Conservation (phyloP, 2,797 vertebrate genomes). For the Channallabes apus region DNA sequence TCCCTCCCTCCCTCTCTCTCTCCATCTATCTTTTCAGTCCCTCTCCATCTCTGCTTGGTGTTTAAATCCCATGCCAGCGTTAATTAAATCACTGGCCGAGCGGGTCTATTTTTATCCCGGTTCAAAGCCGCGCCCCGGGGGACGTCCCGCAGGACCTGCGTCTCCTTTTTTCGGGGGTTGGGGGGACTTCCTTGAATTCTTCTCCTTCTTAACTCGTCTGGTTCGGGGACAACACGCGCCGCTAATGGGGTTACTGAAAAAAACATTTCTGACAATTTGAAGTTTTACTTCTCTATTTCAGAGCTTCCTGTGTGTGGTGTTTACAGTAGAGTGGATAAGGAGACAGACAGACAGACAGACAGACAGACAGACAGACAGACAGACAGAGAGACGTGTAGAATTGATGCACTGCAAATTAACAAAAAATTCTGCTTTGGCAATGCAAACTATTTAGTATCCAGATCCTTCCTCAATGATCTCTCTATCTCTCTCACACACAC, state of each 20-base stretch:
- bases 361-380: not conserved
- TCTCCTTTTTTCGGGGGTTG: conserved; percentile 5
- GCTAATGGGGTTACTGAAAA: not conserved
- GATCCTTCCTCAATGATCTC: conserved; percentile 11
- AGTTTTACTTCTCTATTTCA: conserved; percentile 13
- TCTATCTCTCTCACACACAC: conserved; percentile 27
- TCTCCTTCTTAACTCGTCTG: not conserved
- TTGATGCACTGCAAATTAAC: not conserved
- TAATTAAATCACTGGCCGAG: conserved; percentile 57
- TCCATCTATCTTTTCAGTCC: conserved; percentile 1
- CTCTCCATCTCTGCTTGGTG: conserved; percentile 1
- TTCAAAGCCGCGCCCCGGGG: conserved; percentile 64
- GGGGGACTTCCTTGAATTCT: conserved; percentile 21
- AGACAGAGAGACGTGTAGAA: not conserved
- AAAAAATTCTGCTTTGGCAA: conserved; percentile 27
- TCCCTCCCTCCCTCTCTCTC: not conserved
- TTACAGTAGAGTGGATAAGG: not conserved
- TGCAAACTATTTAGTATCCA: conserved; percentile 33
- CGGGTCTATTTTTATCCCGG: conserved; percentile 60
- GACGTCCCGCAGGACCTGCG: conserved; percentile 53
- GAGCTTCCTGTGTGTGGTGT: not conserved
- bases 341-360: not conserved
- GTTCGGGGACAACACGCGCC: not conserved
- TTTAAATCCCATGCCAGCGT: conserved; percentile 56
- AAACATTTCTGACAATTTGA: not conserved